phyloP scores from a whole-genome alignment of 92 coral and sea anemone genomes.

The Porites divaricata region DNA sequence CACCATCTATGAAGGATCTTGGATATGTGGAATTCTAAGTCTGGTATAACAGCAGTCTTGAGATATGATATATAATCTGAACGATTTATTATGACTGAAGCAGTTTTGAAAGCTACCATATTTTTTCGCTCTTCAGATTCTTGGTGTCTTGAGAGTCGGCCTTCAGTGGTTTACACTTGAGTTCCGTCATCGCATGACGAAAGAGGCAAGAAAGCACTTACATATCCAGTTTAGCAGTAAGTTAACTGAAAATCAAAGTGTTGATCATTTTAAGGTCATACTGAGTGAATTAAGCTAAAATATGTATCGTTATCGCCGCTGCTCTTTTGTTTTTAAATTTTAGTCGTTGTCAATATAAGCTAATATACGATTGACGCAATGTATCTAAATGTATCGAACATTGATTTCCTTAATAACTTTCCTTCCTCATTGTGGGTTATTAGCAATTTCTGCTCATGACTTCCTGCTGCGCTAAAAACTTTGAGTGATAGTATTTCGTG shows the following conservation, averaged over 20 bases:
- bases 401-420: too few relatives aligned
- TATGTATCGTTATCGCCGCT: too few relatives aligned
- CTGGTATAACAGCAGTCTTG: conserved; percentile 43
- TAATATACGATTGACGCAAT: too few relatives aligned
- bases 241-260: not conserved
- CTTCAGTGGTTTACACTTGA: conserved; percentile 66
- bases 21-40: conserved; percentile 59
- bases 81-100: not conserved
- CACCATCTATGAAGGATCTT: conserved; percentile 59
- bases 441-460: too few relatives aligned
- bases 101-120: not conserved
- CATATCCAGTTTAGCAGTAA: conserved; percentile 49
- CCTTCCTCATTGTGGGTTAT: too few relatives aligned
- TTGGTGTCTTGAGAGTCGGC: conserved; percentile 52
- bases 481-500: too few relatives aligned
- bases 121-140: conserved; percentile 28
- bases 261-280: not conserved
- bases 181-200: conserved; percentile 66
- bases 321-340: too few relatives aligned
- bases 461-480: too few relatives aligned
- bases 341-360: too few relatives aligned
- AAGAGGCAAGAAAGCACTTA: not conserved
- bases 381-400: too few relatives aligned
- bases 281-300: not conserved
- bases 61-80: not conserved